phyloP scores from a whole-genome alignment of 1,140 invertebrate genomes.

The Lepidurus couesii region DNA sequence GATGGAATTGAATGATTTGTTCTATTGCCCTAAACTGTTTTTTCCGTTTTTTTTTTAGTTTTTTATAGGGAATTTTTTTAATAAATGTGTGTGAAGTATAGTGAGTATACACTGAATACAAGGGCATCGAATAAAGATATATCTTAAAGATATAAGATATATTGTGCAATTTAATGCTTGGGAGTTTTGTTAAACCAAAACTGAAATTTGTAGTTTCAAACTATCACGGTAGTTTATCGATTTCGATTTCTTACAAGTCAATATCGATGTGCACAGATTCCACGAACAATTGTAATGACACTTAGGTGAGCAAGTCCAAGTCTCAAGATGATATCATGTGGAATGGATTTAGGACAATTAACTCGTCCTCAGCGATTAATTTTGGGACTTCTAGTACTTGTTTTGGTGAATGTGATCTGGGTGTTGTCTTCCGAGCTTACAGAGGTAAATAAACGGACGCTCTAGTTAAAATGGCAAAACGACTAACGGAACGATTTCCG shows the following conservation, averaged over 20 bases:
- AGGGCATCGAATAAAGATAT: too few species aligned
- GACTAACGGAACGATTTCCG: slow-evolving; percentile 30
- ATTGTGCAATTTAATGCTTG: too few species aligned
- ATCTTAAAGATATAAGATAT: too few species aligned
- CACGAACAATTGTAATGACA: background rate
- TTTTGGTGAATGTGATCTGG: slow-evolving; percentile 81
- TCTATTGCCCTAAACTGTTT: too few species aligned
- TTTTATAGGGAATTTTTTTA: too few species aligned
- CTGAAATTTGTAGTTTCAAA: too few species aligned
- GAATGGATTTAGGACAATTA: slow-evolving; percentile 39
- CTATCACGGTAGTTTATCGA: too few species aligned
- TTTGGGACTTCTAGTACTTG: slow-evolving; percentile 65
- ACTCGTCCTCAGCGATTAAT: slow-evolving; percentile 66
- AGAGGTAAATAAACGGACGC: slow-evolving; percentile 53
- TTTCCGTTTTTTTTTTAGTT: too few species aligned
- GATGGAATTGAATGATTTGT: background rate
- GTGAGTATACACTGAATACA: too few species aligned
- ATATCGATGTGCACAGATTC: background rate
- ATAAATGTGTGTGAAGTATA: too few species aligned
- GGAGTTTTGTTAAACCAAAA: too few species aligned
- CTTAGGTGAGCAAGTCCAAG: background rate
- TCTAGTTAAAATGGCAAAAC: slow-evolving; percentile 32
- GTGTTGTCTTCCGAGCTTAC: slow-evolving; percentile 78
- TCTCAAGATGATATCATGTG: background rate
- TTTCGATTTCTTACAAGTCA: too few species aligned